Conservation (phyloP, 2,797 vertebrate genomes). For the Notolepis coatsorum region DNA sequence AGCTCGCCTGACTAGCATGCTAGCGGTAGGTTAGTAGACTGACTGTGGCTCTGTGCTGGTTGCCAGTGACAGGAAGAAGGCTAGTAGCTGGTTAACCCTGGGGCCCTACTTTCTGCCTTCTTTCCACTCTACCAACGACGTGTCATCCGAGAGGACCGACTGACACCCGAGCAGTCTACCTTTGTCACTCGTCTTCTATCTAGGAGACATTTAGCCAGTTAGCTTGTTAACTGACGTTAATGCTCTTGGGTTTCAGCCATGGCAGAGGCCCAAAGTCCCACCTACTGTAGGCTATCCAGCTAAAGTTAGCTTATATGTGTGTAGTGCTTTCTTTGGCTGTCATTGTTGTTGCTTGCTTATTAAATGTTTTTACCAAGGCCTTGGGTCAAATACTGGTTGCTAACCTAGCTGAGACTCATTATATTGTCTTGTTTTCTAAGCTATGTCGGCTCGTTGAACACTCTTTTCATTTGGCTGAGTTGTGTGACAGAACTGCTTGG, state of each 20-base stretch:
- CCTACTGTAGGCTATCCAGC: not conserved
- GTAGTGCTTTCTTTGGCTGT: too few species aligned
- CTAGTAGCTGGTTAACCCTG: too few species aligned
- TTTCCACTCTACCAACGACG: conserved; percentile 8
- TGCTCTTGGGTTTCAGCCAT: not conserved
- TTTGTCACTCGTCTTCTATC: not conserved
- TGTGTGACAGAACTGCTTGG: too few species aligned
- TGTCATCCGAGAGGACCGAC: conserved; percentile 35
- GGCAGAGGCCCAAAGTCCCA: conserved; percentile 12
- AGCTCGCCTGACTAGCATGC: not conserved
- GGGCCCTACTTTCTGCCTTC: conserved; percentile 8
- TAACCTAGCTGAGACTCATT: too few species aligned
- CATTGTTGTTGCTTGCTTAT: too few species aligned
- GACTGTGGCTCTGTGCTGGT: too few species aligned
- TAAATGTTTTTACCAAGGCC: too few species aligned
- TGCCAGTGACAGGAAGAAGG: conserved; percentile 48
- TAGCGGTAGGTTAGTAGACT: not conserved
- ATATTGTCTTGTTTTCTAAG: too few species aligned
- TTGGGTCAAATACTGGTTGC: too few species aligned
- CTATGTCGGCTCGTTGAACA: too few species aligned
- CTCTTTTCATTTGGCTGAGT: too few species aligned
- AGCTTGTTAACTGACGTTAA: not conserved
- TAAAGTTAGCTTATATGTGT: not conserved
- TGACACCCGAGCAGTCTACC: conserved; percentile 34
- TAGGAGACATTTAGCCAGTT: not conserved